Conservation (phyloP, 2,113 vertebrate species). For the Sisor rabdophorus region DNA sequence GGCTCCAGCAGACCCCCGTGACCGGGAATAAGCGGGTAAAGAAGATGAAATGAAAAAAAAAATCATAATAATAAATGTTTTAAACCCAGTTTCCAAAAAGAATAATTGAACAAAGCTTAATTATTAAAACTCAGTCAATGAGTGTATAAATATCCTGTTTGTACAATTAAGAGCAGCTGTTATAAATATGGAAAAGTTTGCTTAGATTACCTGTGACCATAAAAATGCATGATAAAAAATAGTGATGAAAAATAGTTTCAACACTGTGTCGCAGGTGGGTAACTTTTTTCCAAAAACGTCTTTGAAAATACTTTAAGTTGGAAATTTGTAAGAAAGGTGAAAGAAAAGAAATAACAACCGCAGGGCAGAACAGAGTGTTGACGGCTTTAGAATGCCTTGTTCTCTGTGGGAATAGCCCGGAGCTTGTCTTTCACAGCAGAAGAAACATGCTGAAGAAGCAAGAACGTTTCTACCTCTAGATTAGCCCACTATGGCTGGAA, state of each 20-base stretch:
- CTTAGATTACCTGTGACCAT: conserved; percentile 19
- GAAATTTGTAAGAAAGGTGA: background rate
- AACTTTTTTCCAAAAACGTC: no score
- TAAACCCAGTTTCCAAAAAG: no score
- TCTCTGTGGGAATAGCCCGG: background rate
- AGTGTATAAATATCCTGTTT: background rate
- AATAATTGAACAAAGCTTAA: no score
- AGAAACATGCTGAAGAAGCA: background rate
- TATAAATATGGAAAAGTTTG: conserved; percentile 25
- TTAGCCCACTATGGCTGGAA: background rate
- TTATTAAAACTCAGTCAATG: no score
- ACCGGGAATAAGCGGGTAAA: no score
- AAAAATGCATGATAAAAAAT: conserved; percentile 22
- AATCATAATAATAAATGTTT: no score
- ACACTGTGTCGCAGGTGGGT: no score
- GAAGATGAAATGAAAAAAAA: no score
- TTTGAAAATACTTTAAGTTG: no score
- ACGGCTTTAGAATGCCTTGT: background rate
- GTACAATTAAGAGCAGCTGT: background rate
- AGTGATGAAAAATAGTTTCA: background rate
- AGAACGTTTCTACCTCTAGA: background rate
- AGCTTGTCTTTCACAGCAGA: background rate
- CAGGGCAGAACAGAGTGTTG: background rate
- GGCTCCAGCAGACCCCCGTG: background rate
- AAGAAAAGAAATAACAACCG: background rate